Conservation (phyloP, 2,113 vertebrate species). For the Rhinopomastus cyanomelas region DNA sequence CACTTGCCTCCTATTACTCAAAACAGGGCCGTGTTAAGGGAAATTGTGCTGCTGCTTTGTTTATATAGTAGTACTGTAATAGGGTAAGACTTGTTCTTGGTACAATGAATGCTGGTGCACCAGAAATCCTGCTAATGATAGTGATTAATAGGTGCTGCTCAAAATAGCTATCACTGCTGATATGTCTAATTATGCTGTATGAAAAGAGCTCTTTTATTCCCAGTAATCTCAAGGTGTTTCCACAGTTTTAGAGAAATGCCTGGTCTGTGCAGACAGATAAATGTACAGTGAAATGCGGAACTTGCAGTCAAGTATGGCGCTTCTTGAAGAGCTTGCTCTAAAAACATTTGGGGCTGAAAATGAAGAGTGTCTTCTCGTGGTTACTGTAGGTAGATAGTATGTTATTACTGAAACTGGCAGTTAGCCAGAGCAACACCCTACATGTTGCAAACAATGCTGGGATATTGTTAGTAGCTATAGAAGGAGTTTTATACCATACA, state of each 20-base stretch:
- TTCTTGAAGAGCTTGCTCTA: not conserved
- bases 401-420: not conserved
- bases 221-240: conserved; percentile 26
- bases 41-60: conserved; percentile 38
- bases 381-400: conserved; percentile 41
- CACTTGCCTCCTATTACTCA: not conserved
- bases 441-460: conserved; percentile 9
- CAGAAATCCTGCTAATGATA: conserved; percentile 58
- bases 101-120: conserved; percentile 38
- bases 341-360: not conserved
- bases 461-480: conserved; percentile 43
- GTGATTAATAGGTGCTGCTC: conserved; percentile 54
- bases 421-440: conserved; percentile 22
- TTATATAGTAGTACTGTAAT: conserved; percentile 25
- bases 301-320: not conserved
- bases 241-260: not conserved
- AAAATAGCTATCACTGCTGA: conserved; percentile 30
- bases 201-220: conserved; percentile 29
- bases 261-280: not conserved
- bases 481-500: conserved; percentile 29
- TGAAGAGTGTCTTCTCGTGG: not conserved
- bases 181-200: conserved; percentile 29
- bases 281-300: not conserved
- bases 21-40: not conserved
- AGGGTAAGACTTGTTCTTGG: conserved; percentile 36